phyloP scores from a whole-genome alignment of 2,888 invertebrate genomes.

The Schrankia costaestrigalis region DNA sequence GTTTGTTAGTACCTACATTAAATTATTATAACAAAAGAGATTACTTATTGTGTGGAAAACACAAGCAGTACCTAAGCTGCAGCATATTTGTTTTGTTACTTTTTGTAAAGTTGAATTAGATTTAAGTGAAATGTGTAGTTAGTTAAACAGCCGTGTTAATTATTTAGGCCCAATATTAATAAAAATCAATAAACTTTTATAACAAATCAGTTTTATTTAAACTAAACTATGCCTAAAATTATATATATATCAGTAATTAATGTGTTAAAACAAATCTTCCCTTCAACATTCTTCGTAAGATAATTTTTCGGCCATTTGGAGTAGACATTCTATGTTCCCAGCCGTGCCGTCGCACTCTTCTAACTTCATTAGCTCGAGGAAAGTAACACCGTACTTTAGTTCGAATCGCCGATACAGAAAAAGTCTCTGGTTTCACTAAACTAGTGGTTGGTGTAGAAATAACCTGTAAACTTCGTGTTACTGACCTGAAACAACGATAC shows the following conservation, averaged over 20 bases:
- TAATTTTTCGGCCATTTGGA: slow-evolving; percentile 82
- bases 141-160: slow-evolving; percentile 26
- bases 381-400: slow-evolving; percentile 84
- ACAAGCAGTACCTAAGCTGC: too few relatives aligned
- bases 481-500: slow-evolving; percentile 41
- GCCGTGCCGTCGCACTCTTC: slow-evolving; percentile 85
- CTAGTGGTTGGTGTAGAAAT: slow-evolving; percentile 35
- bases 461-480: slow-evolving; percentile 49
- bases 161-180: too few relatives aligned
- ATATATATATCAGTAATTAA: too few relatives aligned
- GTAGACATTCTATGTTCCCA: slow-evolving; percentile 86
- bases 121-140: slow-evolving; percentile 34
- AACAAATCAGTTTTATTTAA: too few relatives aligned
- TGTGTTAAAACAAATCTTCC: slow-evolving; percentile 86
- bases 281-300: slow-evolving; percentile 89
- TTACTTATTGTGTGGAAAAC: too few relatives aligned
- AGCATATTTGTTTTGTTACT: background rate
- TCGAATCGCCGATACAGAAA: slow-evolving; percentile 54
- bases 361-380: slow-evolving; percentile 87
- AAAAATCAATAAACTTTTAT: too few relatives aligned
- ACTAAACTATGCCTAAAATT: too few relatives aligned
- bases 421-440: slow-evolving; percentile 55
- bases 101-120: background rate
- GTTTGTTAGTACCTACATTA: too few relatives aligned
- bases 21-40: too few relatives aligned